Percentiles rank a stretch among this genome's conserved stretches.
Conservation (phyloP, 1,140 invertebrate genomes). For the Plectus sambesii region DNA sequence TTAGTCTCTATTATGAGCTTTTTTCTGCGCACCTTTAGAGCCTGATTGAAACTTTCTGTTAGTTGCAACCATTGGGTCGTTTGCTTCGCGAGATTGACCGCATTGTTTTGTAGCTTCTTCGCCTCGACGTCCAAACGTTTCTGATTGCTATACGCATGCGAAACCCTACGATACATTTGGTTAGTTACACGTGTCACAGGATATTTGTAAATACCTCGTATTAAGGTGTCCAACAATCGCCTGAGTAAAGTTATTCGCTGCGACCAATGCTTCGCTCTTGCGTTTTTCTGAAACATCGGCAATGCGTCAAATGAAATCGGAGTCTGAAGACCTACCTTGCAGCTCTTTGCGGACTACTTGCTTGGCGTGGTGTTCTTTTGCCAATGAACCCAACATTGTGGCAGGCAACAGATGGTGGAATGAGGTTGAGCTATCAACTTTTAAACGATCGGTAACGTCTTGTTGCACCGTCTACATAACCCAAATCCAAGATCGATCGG, state of each 20-base stretch:
- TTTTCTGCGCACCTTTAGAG: conserved; percentile 61
- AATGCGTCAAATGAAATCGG: conserved; percentile 1
- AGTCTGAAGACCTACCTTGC: conserved; percentile 56
- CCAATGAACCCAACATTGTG: conserved; percentile 73
- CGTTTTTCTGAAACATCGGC: conserved; percentile 62
- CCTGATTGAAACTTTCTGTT: conserved; percentile 85
- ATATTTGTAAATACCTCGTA: conserved; percentile 65
- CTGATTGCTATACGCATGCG: conserved; percentile 94
- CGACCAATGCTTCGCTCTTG: conserved; percentile 77
- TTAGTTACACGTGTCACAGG: conserved; percentile 6
- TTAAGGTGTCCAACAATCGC: conserved; percentile 90
- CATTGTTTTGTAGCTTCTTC: conserved; percentile 84
- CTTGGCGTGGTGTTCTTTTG: conserved; percentile 73
- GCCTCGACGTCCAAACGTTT: conserved; percentile 91
- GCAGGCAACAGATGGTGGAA: too few species aligned
- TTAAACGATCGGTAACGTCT: too few species aligned
- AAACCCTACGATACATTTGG: conserved; percentile 59
- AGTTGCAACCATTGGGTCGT: conserved; percentile 86
- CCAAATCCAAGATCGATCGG: too few species aligned
- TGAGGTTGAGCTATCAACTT: too few species aligned
- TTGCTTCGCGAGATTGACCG: conserved; percentile 85
- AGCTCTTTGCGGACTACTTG: conserved; percentile 64
- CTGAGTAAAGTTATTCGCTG: conserved; percentile 79
- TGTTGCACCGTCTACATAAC: too few species aligned
- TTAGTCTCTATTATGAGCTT: background rate